A percentile compares a stretch with the other conserved stretches of the same genome.
phyloP scores from a whole-genome alignment of 2,113 vertebrate species.

The Atrichornis clamosus region DNA sequence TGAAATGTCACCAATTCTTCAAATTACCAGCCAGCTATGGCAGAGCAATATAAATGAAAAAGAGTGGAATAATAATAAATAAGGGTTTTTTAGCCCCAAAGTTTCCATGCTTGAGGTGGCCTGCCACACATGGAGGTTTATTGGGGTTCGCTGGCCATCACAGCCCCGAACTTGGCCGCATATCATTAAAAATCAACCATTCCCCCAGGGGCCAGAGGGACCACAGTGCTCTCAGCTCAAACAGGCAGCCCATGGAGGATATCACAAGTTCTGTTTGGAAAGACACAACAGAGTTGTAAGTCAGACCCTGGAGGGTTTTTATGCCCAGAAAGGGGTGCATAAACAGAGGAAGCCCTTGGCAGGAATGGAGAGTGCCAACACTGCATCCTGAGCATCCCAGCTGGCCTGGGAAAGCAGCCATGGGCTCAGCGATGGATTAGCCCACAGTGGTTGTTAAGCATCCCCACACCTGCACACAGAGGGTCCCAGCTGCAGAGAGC shows the following conservation, averaged over 20 bases:
- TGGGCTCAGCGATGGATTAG: background rate
- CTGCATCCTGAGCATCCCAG: background rate
- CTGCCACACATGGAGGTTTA: no score
- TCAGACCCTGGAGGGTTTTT: background rate
- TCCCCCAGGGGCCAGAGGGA: background rate
- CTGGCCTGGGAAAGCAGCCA: accelerated
- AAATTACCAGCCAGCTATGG: background rate
- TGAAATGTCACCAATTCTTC: background rate
- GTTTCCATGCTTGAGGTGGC: accelerated
- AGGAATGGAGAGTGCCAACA: accelerated
- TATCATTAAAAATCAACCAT: accelerated
- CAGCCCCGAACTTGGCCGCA: accelerated
- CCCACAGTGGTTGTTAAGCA: accelerated
- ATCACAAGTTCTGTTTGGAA: background rate
- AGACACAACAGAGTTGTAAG: background rate
- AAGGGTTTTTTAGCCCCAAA: background rate
- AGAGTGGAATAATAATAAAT: background rate
- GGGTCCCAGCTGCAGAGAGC: background rate
- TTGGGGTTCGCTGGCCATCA: accelerated
- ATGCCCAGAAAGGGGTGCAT: background rate
- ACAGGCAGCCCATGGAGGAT: background rate
- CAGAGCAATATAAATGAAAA: background rate
- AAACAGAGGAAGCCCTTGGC: background rate
- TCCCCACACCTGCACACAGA: accelerated
- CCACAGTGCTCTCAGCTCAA: accelerated